A percentile compares a stretch with the other conserved stretches of the same genome.
Evolutionary conservation across 2,113 vertebrate species (phyloP).

Genomic region (Papio anubis): DNA sequence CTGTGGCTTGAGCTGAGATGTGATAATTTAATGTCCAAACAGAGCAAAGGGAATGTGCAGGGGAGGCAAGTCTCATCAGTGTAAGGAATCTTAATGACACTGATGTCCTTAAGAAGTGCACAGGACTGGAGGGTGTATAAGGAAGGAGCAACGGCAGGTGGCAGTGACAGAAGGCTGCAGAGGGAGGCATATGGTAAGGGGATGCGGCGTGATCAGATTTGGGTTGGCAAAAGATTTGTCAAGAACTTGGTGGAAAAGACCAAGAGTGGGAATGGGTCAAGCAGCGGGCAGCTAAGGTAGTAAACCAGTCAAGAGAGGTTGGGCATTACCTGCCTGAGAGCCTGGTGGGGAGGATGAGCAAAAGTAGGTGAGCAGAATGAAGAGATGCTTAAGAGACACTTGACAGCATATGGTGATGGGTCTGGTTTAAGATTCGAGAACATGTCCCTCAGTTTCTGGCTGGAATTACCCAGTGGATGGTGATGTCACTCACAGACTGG

Average conservation of each 20-base stretch:
- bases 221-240: background rate
- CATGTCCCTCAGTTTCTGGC: background rate
- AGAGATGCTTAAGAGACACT: background rate
- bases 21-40: background rate
- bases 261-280: background rate
- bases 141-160: background rate
- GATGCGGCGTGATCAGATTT: rapidly evolving
- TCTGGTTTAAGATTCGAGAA: background rate
- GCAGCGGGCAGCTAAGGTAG: background rate
- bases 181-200: too few relatives aligned
- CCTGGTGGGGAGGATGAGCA: background rate
- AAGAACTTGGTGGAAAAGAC: background rate
- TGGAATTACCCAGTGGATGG: background rate
- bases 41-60: background rate
- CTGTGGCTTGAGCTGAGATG: background rate
- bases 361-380: background rate
- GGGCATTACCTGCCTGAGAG: background rate
- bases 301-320: rapidly evolving
- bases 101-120: too few relatives aligned
- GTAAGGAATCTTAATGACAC: too few relatives aligned
- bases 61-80: background rate
- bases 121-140: background rate
- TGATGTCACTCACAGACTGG: background rate
- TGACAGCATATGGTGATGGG: background rate
- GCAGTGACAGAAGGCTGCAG: background rate